Evolutionary conservation across 1,140 invertebrate genomes (phyloP).

Genomic region (Danaus plexippus): DNA sequence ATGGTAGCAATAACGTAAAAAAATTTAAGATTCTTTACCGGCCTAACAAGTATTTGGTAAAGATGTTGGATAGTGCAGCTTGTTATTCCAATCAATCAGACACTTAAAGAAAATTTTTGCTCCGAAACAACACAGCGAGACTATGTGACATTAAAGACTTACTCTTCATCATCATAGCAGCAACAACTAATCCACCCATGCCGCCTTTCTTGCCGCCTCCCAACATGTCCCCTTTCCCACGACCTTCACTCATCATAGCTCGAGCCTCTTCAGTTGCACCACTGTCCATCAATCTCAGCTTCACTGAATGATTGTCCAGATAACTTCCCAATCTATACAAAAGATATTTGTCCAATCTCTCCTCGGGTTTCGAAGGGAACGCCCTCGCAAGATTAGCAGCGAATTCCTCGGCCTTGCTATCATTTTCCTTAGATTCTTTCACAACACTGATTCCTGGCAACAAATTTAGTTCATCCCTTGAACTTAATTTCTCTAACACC

Average conservation of each 20-base stretch:
- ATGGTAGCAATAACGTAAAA: too few species aligned
- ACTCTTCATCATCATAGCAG: constrained; percentile 78
- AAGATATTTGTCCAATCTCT: constrained; percentile 81
- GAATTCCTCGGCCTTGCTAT: constrained; percentile 76
- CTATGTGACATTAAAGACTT: constrained; percentile 17
- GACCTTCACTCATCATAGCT: constrained; percentile 54
- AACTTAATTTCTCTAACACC: constrained; percentile 80
- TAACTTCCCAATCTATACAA: constrained; percentile 80
- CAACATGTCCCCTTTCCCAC: constrained; percentile 57
- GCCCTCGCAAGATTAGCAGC: constrained; percentile 80
- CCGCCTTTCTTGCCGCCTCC: constrained; percentile 63
- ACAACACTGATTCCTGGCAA: constrained; percentile 81
- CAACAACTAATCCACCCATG: constrained; percentile 73
- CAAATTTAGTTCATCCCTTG: constrained; percentile 75
- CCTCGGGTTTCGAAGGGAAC: constrained; percentile 82
- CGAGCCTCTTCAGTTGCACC: constrained; percentile 73
- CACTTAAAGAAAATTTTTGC: too few species aligned
- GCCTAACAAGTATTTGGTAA: too few species aligned
- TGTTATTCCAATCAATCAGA: too few species aligned
- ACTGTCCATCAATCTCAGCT: constrained; percentile 79
- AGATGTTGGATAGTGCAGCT: too few species aligned
- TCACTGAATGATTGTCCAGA: constrained; percentile 80
- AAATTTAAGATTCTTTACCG: too few species aligned
- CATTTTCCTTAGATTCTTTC: constrained; percentile 76
- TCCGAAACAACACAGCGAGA: too few species aligned